Percentiles rank a stretch among this genome's conserved stretches.
Conservation (phyloP, 2,797 vertebrate species). For the Sternarchorhynchus goeldii region DNA sequence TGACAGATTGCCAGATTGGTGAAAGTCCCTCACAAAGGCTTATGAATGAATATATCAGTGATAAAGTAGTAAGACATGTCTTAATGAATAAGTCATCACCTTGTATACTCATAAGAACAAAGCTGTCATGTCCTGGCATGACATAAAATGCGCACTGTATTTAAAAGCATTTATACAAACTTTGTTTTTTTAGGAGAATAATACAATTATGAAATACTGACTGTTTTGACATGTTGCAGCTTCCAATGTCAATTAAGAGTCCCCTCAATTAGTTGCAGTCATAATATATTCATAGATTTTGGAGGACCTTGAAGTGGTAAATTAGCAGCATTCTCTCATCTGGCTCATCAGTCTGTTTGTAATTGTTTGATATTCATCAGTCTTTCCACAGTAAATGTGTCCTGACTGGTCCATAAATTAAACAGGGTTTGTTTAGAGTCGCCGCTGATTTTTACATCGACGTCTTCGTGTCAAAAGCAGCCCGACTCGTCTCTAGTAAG, state of each 20-base stretch:
- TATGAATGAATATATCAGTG: too few relatives aligned
- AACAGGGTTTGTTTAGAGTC: constrained; percentile 10
- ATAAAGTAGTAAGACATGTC: too few relatives aligned
- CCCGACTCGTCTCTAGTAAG: neutral
- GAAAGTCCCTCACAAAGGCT: too few relatives aligned
- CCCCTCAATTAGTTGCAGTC: constrained; percentile 17
- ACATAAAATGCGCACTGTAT: too few relatives aligned
- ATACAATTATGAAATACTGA: neutral
- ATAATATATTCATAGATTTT: constrained; percentile 27
- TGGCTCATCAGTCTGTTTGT: constrained; percentile 26
- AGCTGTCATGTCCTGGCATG: too few relatives aligned
- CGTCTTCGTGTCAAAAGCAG: neutral
- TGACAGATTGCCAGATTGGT: too few relatives aligned
- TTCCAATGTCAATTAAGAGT: neutral
- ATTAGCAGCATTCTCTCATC: constrained; percentile 24
- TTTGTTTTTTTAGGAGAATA: neutral
- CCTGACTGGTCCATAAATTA: constrained; percentile 30
- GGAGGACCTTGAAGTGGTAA: constrained; percentile 20
- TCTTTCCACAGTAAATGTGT: constrained; percentile 29
- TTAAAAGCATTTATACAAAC: neutral
- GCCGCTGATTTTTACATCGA: neutral
- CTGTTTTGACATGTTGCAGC: neutral
- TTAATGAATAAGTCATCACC: too few relatives aligned
- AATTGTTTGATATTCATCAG: constrained; percentile 34
- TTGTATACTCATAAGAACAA: too few relatives aligned